Evolutionary conservation across 2,113 vertebrate species (phyloP).

Genomic region (Oryzias javanicus): DNA sequence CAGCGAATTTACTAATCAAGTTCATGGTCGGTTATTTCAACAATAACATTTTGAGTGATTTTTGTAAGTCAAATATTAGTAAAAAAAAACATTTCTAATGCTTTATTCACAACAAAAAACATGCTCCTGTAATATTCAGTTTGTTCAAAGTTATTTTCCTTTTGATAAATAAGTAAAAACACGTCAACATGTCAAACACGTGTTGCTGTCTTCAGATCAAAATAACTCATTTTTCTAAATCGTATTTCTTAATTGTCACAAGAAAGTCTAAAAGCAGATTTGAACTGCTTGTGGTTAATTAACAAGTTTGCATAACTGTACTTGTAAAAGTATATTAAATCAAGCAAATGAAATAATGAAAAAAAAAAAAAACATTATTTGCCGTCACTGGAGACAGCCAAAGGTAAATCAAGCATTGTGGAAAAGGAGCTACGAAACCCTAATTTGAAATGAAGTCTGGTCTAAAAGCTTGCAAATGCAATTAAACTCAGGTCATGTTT

Average conservation of each 20-base stretch:
- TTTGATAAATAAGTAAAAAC: no score
- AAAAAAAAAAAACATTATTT: slow-evolving; percentile 17
- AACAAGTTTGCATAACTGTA: slow-evolving; percentile 12
- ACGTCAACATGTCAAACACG: no score
- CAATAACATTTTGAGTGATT: no score
- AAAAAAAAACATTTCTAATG: no score
- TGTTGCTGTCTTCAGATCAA: no score
- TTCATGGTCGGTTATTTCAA: no score
- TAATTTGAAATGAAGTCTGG: slow-evolving; percentile 55
- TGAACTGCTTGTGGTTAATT: neutral
- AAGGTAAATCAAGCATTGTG: slow-evolving; percentile 37
- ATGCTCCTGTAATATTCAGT: no score
- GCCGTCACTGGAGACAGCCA: slow-evolving; percentile 17
- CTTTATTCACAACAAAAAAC: no score
- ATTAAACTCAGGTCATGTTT: slow-evolving; percentile 67
- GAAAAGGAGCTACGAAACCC: slow-evolving; percentile 35
- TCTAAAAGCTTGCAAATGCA: slow-evolving; percentile 56
- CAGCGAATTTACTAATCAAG: no score
- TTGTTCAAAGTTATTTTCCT: no score
- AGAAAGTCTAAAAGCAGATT: neutral
- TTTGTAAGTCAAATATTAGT: no score
- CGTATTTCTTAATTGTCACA: neutral
- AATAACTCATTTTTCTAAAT: no score
- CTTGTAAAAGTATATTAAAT: slow-evolving; percentile 10
- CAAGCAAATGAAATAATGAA: slow-evolving; percentile 10